phyloP scores from a whole-genome alignment of 1,140 invertebrate species.

The Drosophila hydei region DNA sequence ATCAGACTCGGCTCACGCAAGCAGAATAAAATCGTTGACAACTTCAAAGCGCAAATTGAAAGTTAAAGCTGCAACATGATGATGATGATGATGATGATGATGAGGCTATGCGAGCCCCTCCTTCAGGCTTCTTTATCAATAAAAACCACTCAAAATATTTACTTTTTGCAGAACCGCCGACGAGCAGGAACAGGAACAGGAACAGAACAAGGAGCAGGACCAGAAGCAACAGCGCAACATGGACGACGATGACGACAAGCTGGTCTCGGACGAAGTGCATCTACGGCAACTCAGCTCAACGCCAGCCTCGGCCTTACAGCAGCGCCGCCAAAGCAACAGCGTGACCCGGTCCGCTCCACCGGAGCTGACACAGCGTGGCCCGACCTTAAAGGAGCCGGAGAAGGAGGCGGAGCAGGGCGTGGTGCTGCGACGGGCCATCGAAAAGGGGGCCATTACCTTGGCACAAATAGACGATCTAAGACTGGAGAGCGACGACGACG shows the following conservation, averaged over 20 bases:
- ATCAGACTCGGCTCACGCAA: conserved; percentile 22
- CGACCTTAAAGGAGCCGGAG: conserved; percentile 23
- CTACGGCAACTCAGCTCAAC: conserved; percentile 73
- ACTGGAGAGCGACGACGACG: conserved; percentile 60
- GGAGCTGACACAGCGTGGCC: conserved; percentile 51
- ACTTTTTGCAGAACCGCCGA: conserved; percentile 42
- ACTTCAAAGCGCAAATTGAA: conserved; percentile 64
- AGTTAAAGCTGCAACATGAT: conserved; percentile 23
- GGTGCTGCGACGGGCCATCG: conserved; percentile 51
- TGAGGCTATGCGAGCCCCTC: background rate
- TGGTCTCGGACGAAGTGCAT: conserved; percentile 76
- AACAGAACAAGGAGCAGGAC: conserved; percentile 36
- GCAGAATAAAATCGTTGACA: conserved; percentile 37
- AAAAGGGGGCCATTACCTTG: conserved; percentile 67
- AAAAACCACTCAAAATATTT: background rate
- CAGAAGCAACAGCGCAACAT: conserved; percentile 66
- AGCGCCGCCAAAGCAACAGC: conserved; percentile 57
- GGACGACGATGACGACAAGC: conserved; percentile 74
- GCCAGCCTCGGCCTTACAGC: conserved; percentile 56
- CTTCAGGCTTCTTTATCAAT: conserved; percentile 1
- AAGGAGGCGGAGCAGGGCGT: conserved; percentile 47
- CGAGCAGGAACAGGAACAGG: conserved; percentile 50
- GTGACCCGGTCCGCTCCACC: conserved; percentile 63
- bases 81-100: conserved; percentile 11
- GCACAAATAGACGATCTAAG: conserved; percentile 73